Percentiles rank a stretch among this genome's conserved stretches.
phyloP scores from a whole-genome alignment of 2,797 vertebrate genomes.

The Pterois miles region DNA sequence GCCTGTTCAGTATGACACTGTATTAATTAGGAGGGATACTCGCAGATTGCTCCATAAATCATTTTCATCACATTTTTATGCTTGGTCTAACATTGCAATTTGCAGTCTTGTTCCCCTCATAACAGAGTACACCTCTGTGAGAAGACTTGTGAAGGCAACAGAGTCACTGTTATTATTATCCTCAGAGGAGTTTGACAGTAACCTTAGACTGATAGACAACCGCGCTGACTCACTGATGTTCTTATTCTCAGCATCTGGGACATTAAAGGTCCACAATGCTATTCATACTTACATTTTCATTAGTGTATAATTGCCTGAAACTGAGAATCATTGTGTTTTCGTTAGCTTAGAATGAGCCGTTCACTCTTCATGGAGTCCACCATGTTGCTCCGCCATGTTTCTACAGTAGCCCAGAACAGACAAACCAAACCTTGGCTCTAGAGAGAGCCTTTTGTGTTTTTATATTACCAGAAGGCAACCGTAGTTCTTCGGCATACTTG shows the following conservation, averaged over 20 bases:
- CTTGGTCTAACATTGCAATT: constrained; percentile 60
- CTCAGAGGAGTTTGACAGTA: constrained; percentile 45
- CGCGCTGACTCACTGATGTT: constrained; percentile 58
- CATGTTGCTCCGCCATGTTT: no score
- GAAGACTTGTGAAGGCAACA: constrained; percentile 28
- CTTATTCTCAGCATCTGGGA: constrained; percentile 45
- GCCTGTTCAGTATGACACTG: constrained; percentile 49
- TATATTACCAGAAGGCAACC: no score
- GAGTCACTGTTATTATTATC: constrained; percentile 41
- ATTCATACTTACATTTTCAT: no score
- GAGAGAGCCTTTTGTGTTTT: no score
- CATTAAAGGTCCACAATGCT: constrained; percentile 23
- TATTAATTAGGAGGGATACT: constrained; percentile 71
- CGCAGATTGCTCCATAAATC: constrained; percentile 71
- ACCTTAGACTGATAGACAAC: constrained; percentile 42
- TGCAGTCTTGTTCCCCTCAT: constrained; percentile 66
- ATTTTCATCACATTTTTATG: constrained; percentile 61
- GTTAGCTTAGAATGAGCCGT: no score
- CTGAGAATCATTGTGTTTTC: no score
- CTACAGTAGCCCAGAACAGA: no score
- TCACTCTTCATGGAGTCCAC: no score
- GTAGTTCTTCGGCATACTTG: no score
- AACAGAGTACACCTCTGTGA: constrained; percentile 37
- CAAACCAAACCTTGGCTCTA: no score
- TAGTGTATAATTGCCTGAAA: no score